A percentile compares a stretch with the other conserved stretches of the same genome.
phyloP scores from a whole-genome alignment of 2,797 vertebrate species.

The Natrix natrix region DNA sequence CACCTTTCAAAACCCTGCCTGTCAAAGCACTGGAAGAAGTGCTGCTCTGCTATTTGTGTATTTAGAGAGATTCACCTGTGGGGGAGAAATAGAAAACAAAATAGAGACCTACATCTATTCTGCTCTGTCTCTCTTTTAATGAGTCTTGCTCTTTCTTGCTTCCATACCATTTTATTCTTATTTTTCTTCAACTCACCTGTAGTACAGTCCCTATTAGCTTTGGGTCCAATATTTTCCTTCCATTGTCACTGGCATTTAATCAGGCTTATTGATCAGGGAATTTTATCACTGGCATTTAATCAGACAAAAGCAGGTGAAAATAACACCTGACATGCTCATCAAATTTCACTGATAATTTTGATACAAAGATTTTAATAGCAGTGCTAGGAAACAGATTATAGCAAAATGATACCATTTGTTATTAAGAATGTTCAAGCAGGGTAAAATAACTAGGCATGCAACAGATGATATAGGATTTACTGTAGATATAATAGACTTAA shows the following conservation, averaged over 20 bases:
- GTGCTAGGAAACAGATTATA: not conserved
- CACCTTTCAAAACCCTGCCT: not conserved
- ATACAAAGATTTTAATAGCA: too few species aligned
- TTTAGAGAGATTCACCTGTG: not conserved
- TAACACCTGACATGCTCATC: too few species aligned
- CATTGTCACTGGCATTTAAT: too few species aligned
- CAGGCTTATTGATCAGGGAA: too few species aligned
- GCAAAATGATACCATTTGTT: not conserved
- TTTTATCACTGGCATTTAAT: too few species aligned
- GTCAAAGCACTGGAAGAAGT: not conserved
- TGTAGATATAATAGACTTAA: not conserved
- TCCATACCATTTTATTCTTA: not conserved
- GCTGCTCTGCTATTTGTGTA: not conserved
- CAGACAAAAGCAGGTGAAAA: too few species aligned
- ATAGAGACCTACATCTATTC: not conserved
- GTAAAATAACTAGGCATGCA: too few species aligned
- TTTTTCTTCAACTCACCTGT: not conserved
- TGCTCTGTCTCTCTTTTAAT: not conserved
- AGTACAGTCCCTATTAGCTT: not conserved
- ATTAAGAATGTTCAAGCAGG: too few species aligned
- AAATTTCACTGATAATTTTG: too few species aligned
- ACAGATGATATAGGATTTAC: too few species aligned
- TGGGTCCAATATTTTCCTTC: too few species aligned
- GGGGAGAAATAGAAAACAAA: not conserved
- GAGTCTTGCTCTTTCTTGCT: not conserved